Percentiles rank a stretch among this genome's conserved stretches.
Conservation (phyloP, 2,888 invertebrate species). For the Cosmia pyralina region DNA sequence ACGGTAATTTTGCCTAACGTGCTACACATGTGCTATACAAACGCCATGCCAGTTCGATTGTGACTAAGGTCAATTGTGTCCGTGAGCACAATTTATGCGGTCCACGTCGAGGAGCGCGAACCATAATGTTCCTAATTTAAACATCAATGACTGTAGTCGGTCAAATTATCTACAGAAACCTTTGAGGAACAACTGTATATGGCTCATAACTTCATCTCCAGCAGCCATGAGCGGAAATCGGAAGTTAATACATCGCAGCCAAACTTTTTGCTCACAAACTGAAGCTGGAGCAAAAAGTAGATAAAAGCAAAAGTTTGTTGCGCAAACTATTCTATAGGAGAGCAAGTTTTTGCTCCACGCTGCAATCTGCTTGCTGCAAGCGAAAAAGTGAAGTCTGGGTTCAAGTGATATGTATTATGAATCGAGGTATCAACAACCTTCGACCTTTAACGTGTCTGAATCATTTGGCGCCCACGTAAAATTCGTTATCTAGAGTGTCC, state of each 20-base stretch:
- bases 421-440: background rate
- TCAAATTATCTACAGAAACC: constrained; percentile 12
- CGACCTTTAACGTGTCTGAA: constrained; percentile 38
- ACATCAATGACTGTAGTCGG: no score
- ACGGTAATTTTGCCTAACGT: no score
- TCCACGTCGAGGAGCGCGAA: no score
- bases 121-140: no score
- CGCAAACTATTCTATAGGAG: constrained; percentile 44
- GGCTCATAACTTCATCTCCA: constrained; percentile 27
- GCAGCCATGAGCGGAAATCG: constrained; percentile 25
- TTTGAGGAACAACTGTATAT: background rate
- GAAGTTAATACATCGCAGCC: constrained; percentile 42
- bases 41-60: no score
- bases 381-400: constrained; percentile 25
- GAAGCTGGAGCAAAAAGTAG: constrained; percentile 44
- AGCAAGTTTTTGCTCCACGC: constrained; percentile 36
- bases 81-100: no score
- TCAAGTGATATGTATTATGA: background rate
- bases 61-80: no score
- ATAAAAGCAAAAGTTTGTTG: constrained; percentile 58
- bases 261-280: constrained; percentile 43
- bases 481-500: constrained; percentile 44
- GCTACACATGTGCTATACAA: no score
- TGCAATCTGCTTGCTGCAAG: constrained; percentile 18
- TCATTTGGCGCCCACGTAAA: constrained; percentile 53